Evolutionary conservation across 64 coral and sea anemone genomes (phyloP).

Genomic region (Montipora capricornis): DNA sequence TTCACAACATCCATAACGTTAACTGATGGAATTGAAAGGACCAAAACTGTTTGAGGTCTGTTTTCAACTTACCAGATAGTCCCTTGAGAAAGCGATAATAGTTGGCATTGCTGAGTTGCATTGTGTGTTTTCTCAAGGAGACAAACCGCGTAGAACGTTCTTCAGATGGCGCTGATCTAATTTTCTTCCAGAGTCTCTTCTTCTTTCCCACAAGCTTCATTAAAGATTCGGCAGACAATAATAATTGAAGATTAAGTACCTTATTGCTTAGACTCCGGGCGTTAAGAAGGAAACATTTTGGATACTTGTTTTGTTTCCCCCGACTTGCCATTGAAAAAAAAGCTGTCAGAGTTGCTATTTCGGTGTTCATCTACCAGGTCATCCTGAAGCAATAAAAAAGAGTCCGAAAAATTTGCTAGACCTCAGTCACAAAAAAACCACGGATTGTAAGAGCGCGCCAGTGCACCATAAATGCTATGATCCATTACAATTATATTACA

Average conservation of each 20-base stretch:
- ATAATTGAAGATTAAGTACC: not conserved
- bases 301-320: not conserved
- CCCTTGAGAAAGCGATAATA: constrained; percentile 19
- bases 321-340: not conserved
- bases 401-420: not conserved
- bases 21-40: not conserved
- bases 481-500: no score
- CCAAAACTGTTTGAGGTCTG: constrained; percentile 52
- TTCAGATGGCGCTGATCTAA: not conserved
- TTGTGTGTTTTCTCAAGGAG: constrained; percentile 15
- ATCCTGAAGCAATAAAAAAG: not conserved
- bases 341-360: not conserved
- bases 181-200: not conserved
- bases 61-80: not conserved
- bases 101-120: constrained; percentile 11
- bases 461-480: not conserved
- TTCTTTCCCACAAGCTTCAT: no score
- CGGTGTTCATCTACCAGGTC: not conserved
- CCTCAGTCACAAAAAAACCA: not conserved
- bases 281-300: not conserved
- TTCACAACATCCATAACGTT: no score
- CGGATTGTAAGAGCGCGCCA: not conserved
- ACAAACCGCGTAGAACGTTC: constrained; percentile 1
- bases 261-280: not conserved
- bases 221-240: not conserved